Conservation (phyloP, 1,140 invertebrate genomes). For the Bombus breviceps region DNA sequence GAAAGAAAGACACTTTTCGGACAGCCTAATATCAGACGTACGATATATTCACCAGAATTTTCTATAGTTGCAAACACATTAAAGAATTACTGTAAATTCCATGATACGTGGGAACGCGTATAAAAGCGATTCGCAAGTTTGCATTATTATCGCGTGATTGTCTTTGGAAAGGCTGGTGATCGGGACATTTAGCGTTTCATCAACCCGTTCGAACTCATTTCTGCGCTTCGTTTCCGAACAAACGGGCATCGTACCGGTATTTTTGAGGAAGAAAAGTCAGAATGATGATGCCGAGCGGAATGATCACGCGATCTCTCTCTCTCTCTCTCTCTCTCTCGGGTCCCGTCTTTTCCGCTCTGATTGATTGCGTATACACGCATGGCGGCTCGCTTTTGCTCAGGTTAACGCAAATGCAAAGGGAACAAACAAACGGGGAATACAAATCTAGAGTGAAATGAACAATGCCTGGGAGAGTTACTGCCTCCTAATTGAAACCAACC, state of each 20-base stretch:
- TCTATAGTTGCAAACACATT: no score
- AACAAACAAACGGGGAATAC: constrained; percentile 80
- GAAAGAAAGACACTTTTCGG: no score
- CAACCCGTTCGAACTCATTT: constrained; percentile 7
- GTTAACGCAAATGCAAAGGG: constrained; percentile 75
- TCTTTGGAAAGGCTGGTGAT: neutral
- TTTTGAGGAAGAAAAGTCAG: constrained; percentile 7
- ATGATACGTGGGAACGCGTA: no score
- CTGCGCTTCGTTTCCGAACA: neutral
- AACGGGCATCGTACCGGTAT: neutral
- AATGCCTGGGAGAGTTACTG: constrained; percentile 81
- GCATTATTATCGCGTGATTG: neutral
- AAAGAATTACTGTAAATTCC: neutral
- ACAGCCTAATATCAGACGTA: no score
- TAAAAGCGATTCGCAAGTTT: neutral
- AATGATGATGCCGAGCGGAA: constrained; percentile 27
- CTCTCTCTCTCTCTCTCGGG: constrained; percentile 25
- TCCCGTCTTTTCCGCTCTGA: constrained; percentile 62
- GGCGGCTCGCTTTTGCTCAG: constrained; percentile 69
- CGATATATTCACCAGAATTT: no score
- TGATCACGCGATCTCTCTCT: constrained; percentile 48
- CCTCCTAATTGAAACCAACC: constrained; percentile 81
- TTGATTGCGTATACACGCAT: constrained; percentile 66
- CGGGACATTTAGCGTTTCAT: constrained; percentile 5
- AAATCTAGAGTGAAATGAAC: constrained; percentile 82